Conservation (phyloP, 2,888 invertebrate genomes). For the Cheiracanthium punctorium region DNA sequence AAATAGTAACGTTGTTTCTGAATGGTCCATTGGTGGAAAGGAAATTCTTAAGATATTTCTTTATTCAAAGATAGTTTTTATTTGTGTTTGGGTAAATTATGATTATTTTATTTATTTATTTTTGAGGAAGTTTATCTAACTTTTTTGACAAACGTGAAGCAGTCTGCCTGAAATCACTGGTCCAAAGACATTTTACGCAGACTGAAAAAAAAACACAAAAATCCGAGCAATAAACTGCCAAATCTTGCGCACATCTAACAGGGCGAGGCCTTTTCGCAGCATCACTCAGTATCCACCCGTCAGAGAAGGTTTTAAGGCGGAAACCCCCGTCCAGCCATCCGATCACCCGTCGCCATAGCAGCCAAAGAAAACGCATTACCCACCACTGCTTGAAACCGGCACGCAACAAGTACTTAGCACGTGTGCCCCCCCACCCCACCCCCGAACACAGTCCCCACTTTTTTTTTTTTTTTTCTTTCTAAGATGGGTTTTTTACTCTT, state of each 20-base stretch:
- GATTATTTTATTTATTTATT: no score
- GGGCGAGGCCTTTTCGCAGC: conserved; percentile 2
- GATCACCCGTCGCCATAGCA: conserved; percentile 48
- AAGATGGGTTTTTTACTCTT: conserved; percentile 5
- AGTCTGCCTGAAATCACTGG: no score
- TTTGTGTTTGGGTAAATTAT: no score
- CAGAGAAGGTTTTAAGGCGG: conserved; percentile 14
- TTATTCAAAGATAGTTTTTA: no score
- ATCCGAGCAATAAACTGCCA: not conserved
- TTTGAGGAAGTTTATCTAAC: no score
- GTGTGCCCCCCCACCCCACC: not conserved
- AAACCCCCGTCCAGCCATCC: conserved; percentile 47
- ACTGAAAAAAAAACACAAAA: no score
- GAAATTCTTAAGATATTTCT: no score
- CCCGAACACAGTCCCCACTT: not conserved
- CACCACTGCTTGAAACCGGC: conserved; percentile 49
- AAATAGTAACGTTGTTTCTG: no score
- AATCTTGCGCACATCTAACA: not conserved
- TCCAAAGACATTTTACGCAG: no score
- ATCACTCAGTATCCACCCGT: not conserved
- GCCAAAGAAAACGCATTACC: conserved; percentile 55
- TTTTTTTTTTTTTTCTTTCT: not conserved
- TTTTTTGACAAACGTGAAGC: no score
- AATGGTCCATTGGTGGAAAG: no score
- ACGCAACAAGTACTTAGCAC: conserved; percentile 65